A percentile compares a stretch with the other conserved stretches of the same genome.
These are phyloP conservation scores for Scartelaos histophorus DNA, from an alignment of 2,113 vertebrate species.

Conservation along the genomic window DNA sequence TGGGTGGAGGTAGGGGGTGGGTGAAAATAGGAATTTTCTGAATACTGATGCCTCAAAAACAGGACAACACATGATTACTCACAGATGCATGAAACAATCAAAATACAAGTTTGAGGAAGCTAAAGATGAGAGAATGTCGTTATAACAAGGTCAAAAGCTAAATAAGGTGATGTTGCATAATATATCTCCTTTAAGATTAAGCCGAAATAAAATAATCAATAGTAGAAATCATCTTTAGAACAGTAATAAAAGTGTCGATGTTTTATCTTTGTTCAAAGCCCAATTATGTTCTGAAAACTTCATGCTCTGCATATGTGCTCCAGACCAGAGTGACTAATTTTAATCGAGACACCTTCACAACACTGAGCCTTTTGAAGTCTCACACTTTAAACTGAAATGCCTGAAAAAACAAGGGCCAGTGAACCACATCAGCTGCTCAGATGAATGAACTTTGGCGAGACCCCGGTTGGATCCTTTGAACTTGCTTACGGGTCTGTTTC, in stretches of 20 bases:
- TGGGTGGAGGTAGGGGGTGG: background rate
- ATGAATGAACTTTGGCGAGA: slow-evolving; percentile 72
- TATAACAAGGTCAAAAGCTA: background rate
- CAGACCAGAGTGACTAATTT: slow-evolving; percentile 31
- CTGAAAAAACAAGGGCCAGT: slow-evolving; percentile 44
- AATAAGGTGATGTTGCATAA: background rate
- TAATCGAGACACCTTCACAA: slow-evolving; percentile 25
- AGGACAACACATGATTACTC: background rate
- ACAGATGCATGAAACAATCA: background rate
- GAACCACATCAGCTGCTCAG: slow-evolving; percentile 66
- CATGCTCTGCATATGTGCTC: slow-evolving; percentile 8
- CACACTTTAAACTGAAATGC: slow-evolving; percentile 44
- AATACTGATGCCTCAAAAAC: background rate
- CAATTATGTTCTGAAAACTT: slow-evolving; percentile 1
- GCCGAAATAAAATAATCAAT: slow-evolving; percentile 22
- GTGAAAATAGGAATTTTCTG: background rate
- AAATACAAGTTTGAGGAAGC: too few species aligned
- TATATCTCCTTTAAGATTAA: background rate
- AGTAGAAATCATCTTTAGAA: background rate
- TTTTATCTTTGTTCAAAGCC: background rate
- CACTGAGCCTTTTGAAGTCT: slow-evolving; percentile 61
- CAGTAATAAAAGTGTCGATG: background rate
- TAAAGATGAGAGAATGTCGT: background rate
- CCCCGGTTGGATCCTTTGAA: slow-evolving; percentile 70
- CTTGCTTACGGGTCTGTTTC: slow-evolving; percentile 71